Conservation (phyloP, 1,140 invertebrate species). For the Diploscapter pachys region DNA sequence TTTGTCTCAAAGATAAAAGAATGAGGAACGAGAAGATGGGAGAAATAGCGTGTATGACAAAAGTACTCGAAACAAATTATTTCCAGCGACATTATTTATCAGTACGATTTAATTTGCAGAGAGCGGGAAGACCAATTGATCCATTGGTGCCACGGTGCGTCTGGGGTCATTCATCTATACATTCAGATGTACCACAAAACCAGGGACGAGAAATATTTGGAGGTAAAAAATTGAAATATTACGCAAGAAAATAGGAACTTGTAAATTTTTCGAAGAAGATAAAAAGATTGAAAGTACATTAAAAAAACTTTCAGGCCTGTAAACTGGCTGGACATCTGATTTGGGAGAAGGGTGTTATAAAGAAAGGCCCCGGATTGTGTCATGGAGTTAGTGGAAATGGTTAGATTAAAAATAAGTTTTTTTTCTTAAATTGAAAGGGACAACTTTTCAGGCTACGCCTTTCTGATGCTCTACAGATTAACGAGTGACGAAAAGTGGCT, state of each 20-base stretch:
- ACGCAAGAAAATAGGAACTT: background rate
- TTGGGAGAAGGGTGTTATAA: conserved; percentile 51
- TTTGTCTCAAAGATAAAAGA: too few species aligned
- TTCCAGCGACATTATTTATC: too few species aligned
- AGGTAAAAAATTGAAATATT: conserved; percentile 48
- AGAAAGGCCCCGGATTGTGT: conserved; percentile 84
- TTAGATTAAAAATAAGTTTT: background rate
- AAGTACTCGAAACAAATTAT: too few species aligned
- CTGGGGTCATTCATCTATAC: conserved; percentile 77
- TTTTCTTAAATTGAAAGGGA: background rate
- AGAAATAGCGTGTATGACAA: too few species aligned
- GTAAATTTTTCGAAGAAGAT: too few species aligned
- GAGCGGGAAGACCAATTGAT: conserved; percentile 69
- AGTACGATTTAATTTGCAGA: too few species aligned
- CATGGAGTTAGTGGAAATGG: conserved; percentile 86
- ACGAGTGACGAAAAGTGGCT: conserved; percentile 69
- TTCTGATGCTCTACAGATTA: conserved; percentile 75
- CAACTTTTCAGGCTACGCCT: conserved; percentile 68
- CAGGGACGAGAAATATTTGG: conserved; percentile 72
- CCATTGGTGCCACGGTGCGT: conserved; percentile 93
- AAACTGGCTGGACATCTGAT: conserved; percentile 42
- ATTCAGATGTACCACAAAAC: conserved; percentile 73
- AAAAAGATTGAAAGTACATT: too few species aligned
- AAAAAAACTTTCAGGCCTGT: background rate
- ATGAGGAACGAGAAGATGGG: too few species aligned